A percentile compares a stretch with the other conserved stretches of the same genome.
phyloP scores from a whole-genome alignment of 1,140 invertebrate genomes.

The Halesus radiatus region DNA sequence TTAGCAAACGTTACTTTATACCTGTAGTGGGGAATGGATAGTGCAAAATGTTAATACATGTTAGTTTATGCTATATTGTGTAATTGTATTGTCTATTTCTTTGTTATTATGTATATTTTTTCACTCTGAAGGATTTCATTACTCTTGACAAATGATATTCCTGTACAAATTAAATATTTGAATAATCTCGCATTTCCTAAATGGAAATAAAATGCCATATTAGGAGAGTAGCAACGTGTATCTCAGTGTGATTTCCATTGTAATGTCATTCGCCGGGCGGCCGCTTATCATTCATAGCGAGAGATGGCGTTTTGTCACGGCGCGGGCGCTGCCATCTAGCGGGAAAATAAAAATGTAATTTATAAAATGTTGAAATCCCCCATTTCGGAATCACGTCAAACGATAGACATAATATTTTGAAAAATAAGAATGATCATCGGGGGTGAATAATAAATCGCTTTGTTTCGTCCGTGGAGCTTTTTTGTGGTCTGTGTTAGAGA shows the following conservation, averaged over 20 bases:
- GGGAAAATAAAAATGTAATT: constrained; percentile 54
- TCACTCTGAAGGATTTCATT: too few relatives aligned
- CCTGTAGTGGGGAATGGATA: too few relatives aligned
- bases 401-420: constrained; percentile 56
- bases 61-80: too few relatives aligned
- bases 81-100: too few relatives aligned
- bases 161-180: not conserved
- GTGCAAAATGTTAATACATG: too few relatives aligned
- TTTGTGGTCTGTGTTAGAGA: too few relatives aligned
- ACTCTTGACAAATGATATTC: too few relatives aligned
- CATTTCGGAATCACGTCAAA: constrained; percentile 33
- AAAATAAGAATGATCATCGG: constrained; percentile 50
- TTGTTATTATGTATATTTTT: too few relatives aligned
- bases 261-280: constrained; percentile 9
- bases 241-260: constrained; percentile 24
- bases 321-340: constrained; percentile 8
- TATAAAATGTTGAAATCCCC: constrained; percentile 38
- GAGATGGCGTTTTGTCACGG: constrained; percentile 52
- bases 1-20: too few relatives aligned
- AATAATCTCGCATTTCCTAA: not conserved
- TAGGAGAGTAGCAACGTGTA: constrained; percentile 1
- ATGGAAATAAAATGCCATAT: constrained; percentile 14
- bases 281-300: constrained; percentile 54
- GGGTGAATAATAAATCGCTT: constrained; percentile 52
- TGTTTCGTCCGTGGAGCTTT: not conserved